phyloP scores from a whole-genome alignment of 2,797 vertebrate species.

The Acipenser oxyrinchus region DNA sequence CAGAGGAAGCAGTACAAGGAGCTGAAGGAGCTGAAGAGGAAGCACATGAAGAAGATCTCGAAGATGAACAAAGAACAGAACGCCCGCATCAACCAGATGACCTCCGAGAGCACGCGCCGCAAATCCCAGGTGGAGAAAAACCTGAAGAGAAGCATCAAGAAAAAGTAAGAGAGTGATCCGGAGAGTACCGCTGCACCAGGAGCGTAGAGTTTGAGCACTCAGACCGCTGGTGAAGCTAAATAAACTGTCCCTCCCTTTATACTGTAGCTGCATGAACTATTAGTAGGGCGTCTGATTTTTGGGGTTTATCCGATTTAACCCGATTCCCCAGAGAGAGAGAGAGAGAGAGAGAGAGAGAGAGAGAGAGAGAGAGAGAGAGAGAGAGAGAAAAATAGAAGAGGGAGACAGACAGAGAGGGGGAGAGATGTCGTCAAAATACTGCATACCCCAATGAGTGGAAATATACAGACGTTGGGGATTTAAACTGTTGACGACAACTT shows the following conservation, averaged over 20 bases:
- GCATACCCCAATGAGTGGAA: too few relatives aligned
- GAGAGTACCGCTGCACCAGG: constrained; percentile 10
- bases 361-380: too few relatives aligned
- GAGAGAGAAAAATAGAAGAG: neutral
- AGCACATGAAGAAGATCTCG: constrained; percentile 74
- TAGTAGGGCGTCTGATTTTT: too few relatives aligned
- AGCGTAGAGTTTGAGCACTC: neutral
- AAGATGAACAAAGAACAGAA: constrained; percentile 63
- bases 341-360: neutral
- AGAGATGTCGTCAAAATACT: neutral
- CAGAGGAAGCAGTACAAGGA: constrained; percentile 74
- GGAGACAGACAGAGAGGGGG: neutral
- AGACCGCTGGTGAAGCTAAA: too few relatives aligned
- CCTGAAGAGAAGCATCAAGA: constrained; percentile 51
- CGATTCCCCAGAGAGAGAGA: neutral
- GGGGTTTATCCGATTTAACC: too few relatives aligned
- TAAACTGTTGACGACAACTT: too few relatives aligned
- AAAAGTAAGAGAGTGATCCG: constrained; percentile 42
- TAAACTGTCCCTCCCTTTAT: too few relatives aligned
- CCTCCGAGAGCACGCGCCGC: constrained; percentile 52
- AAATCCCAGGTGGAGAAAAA: constrained; percentile 57
- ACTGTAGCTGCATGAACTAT: too few relatives aligned
- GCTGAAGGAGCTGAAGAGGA: constrained; percentile 68
- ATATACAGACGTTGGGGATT: too few relatives aligned
- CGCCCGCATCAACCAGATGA: constrained; percentile 44